Base-by-base conservation (phyloP, 2,888 invertebrate species). In the Lithophane leautieri region DNA sequence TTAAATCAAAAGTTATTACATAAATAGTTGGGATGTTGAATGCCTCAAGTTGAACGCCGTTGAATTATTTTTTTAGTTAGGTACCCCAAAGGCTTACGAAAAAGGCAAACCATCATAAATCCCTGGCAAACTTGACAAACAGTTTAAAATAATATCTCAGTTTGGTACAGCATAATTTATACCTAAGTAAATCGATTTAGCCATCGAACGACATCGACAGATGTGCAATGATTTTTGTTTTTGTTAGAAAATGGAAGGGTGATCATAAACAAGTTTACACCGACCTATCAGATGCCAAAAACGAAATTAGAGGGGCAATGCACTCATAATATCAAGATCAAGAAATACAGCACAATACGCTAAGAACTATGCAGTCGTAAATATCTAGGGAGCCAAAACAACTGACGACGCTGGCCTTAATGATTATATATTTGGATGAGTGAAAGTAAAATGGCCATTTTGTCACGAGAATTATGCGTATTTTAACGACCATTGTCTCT, bases 311-410 rank as follows among this genome's bases (percentile, higher is more conserved):
- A 14, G 40, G 74, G 44, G 62, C 62, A 61, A 40, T 28, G 74
- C 34, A 44, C 78, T 52, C 60, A 47, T 67, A 11, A 16, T 12
- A 6, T 16, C 66, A 78, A 78, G 66, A 73, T 73, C 81, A 80
- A 74, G 73, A 67, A 58, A 34, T 34, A 40, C 78, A 22, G 4
- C 7, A 68, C 42, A 70, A 63, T 81, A 7, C 50, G 44, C 25
- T 25, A 50, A 40, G 40, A 11, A 56, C 22, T 28, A 62, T n/a
- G n/a, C n/a, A 7, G 14, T 63, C 40, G 40, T 34, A 65, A 72
- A 63, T 79, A 56, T 60, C 9, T 58, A 66, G 28, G 19, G 16
- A 34, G 68, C 63, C 63, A 81, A 80, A 81, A 71, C 62, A 63
- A 65, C 16, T 52, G n/a, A 40, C 28, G 14, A 50, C 2, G 0